phyloP scores from a whole-genome alignment of 2,113 vertebrate genomes.

The Pheucticus melanocephalus region DNA sequence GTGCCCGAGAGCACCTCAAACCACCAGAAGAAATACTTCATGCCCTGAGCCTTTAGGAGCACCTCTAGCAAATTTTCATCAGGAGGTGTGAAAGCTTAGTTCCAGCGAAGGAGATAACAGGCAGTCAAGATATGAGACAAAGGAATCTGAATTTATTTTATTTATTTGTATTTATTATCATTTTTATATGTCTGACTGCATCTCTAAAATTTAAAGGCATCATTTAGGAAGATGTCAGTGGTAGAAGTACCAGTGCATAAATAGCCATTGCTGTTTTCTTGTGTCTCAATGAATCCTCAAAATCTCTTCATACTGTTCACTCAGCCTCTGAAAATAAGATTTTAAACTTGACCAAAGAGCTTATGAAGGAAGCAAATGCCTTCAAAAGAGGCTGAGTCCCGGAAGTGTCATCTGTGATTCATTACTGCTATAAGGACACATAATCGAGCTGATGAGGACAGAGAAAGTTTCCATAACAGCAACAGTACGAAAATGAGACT shows the following conservation, averaged over 20 bases:
- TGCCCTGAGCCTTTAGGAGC: not conserved
- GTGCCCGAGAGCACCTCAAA: not conserved
- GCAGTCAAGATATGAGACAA: not conserved
- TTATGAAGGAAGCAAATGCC: not conserved
- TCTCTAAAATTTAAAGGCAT: not conserved
- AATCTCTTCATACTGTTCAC: not conserved
- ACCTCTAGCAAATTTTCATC: not conserved
- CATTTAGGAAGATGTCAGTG: not conserved
- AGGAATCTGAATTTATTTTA: not conserved
- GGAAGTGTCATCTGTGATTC: conserved; percentile 26
- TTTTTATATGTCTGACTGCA: not conserved
- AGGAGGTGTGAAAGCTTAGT: not conserved
- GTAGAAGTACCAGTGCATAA: not conserved
- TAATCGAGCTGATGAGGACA: not conserved
- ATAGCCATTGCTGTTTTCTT: not conserved
- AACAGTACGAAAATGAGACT: conserved; percentile 7
- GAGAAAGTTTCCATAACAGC: conserved; percentile 44
- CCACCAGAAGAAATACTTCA: not conserved
- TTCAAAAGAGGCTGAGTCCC: not conserved
- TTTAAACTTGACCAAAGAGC: not conserved
- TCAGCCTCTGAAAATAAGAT: not conserved
- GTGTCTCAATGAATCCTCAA: not conserved
- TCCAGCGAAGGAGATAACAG: not conserved
- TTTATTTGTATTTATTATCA: not conserved
- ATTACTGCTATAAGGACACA: not conserved